Base-by-base conservation (phyloP, 2,797 vertebrate genomes). In the Sparus aurata region DNA sequence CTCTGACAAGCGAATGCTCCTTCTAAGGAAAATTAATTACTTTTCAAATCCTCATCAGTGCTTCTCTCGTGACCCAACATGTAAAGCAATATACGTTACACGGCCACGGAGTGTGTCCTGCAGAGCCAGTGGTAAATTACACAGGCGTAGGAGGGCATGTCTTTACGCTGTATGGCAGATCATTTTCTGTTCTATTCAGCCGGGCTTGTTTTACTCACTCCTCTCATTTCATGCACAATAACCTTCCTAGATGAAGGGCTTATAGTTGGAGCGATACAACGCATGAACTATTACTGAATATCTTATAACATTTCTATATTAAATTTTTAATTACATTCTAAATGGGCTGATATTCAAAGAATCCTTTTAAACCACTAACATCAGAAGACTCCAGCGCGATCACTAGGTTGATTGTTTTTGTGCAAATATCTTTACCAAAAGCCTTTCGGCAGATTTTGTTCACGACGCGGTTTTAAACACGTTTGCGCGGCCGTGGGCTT, bases 211-310 rank as follows among this genome's bases (percentile, higher is more conserved):
- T 86, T 68, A 87, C 87, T 85, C 81, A 74, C 80, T 83, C 77
- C 86, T 86, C 85, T 89, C 87, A 90, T 91, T 91, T 91, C 90
- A 93, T 79, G 86, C 85, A 84, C 87, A 90, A 89, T 91, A 92
- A 91, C 75, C 82, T 73, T 45, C 69, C 60, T 0, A 81, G 87
- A 91, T 73, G 76, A 79, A 78, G 84, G 68, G 85, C 69, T 84
- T 70, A 60, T 8, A 77, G 87, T 67, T 18, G 38, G 27, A 69
- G 66, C 25, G 64, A 84, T 73, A 77, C 77, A 54, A 85, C 70
- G 71, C 82, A 77, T 76, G 43, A 79, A 81, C 75, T 69, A 82
- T 73, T 55, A 49, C 82, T 82, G 84, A 87, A 85, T 83, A 87
- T 91, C 90, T 90, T 10, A 77, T 9, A 49, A 59, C 65, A 17